Evolutionary conservation across 2,113 vertebrate genomes (phyloP).

Genomic region (Chaetodon trifascialis): DNA sequence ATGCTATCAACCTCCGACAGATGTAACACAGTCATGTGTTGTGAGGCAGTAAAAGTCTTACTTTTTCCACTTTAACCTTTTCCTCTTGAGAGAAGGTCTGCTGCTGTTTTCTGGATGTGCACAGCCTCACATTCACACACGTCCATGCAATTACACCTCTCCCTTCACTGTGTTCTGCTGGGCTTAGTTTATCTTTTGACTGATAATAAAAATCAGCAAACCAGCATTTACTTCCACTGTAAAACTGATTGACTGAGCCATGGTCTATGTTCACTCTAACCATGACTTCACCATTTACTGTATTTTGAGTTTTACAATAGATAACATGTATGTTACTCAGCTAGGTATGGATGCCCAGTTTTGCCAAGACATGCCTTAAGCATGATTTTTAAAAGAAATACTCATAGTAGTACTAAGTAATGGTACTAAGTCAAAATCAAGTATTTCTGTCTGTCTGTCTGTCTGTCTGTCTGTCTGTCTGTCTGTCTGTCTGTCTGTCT

Average conservation of each 20-base stretch:
- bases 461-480: no score
- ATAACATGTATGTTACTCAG: neutral
- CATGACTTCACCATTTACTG: no score
- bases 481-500: no score
- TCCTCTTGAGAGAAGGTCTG: neutral
- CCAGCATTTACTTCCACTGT: no score
- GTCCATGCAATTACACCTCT: slow-evolving; percentile 3
- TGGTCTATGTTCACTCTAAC: neutral
- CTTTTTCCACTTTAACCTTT: slow-evolving; percentile 35
- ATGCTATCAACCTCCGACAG: slow-evolving; percentile 48
- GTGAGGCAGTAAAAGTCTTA: slow-evolving; percentile 18
- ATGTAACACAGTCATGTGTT: slow-evolving; percentile 20
- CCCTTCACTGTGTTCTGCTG: neutral
- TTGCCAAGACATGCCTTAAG: neutral
- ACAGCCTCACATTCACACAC: slow-evolving; percentile 23
- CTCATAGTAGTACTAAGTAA: neutral
- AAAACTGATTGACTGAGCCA: neutral
- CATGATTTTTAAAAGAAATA: neutral
- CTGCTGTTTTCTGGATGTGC: slow-evolving; percentile 11
- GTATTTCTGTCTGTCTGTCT: no score
- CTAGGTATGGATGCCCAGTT: neutral
- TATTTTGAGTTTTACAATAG: neutral
- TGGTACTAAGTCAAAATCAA: neutral
- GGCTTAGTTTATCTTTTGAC: neutral
- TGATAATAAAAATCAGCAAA: neutral